Base-by-base conservation (phyloP, 2,113 vertebrate genomes). In the Todiramphus chloris region DNA sequence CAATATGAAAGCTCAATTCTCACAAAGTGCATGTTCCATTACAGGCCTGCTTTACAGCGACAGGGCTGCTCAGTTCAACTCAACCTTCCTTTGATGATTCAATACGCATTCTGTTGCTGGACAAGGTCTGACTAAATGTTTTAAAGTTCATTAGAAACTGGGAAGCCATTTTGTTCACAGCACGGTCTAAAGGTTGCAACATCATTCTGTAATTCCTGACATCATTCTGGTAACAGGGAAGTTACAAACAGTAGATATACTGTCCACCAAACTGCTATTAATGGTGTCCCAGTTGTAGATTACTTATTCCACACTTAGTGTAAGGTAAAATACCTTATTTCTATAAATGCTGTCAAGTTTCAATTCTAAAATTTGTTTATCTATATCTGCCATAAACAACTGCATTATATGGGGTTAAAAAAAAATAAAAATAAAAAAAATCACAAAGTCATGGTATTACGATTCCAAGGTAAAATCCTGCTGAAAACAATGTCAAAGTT, bases 91-190 rank as follows among this genome's bases (percentile, higher is more conserved):
- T 43, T 1, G 1, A 9, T 2, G 13, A 37, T 16, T 35, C 39
- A 2, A 4, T 4, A 3, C 0, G 0, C 6, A 0, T 24, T 53
- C 64, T 70, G 18, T 13, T 50, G 58, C 90, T 50, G n/a, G 58
- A 46, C 21, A 37, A 39, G 25, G 20, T n/a, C n/a, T 55, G 20
- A 21, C 63, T 6, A 17, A 5, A 16, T 33, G 23, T 50, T 55
- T 20, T 73, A 3, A 77, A 77, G 30, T 17, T 78, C 12, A 31
- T 25, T 17, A 62, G 31, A 46, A 88, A 48, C 66, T 35, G 30
- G 33, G 58, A 76, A 68, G 50, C n/a, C 17, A 35, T 43, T 48
- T 23, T 70, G 37, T 46, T 88, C 21, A 20, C 63, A 83, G 50
- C 27, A 24, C 11, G 50, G 18, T 46, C 46, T 51, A 25, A 76